phyloP scores from a whole-genome alignment of 2,888 invertebrate species.

The Leptogaster cylindrica region DNA sequence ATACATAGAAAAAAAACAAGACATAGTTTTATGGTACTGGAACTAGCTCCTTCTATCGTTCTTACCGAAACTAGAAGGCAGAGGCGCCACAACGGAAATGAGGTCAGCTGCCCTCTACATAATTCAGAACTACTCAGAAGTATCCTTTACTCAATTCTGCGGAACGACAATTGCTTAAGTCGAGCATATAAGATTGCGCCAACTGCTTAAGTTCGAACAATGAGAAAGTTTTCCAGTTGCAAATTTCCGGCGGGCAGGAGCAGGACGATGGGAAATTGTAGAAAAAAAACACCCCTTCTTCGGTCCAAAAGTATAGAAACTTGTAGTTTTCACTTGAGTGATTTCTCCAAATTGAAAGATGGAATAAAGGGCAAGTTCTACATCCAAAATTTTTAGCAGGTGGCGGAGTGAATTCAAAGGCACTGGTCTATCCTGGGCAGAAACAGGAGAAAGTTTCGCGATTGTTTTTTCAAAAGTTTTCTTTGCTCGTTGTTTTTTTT shows the following conservation, averaged over 20 bases:
- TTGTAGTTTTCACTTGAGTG: constrained; percentile 7
- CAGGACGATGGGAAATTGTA: neutral
- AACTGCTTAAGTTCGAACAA: constrained; percentile 8
- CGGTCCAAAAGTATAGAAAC: neutral
- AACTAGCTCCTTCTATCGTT: no score
- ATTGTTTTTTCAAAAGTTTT: neutral
- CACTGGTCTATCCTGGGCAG: neutral
- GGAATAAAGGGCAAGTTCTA: neutral
- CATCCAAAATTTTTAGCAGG: neutral
- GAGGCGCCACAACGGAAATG: neutral
- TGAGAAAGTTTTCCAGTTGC: constrained; percentile 6
- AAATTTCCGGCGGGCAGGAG: neutral
- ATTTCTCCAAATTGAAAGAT: constrained; percentile 7
- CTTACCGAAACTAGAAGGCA: no score
- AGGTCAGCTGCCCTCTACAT: neutral
- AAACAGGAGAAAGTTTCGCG: constrained; percentile 2
- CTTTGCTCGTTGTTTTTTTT: no score
- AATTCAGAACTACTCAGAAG: neutral
- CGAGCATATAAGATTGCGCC: constrained; percentile 12
- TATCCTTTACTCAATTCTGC: constrained; percentile 7
- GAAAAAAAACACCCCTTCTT: no score
- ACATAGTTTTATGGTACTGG: no score
- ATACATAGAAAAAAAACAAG: no score
- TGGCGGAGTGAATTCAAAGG: neutral
- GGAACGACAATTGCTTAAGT: constrained; percentile 11